Evolutionary conservation across 2,797 vertebrate species (phyloP).

Genomic region (Rhinichthys osculus): DNA sequence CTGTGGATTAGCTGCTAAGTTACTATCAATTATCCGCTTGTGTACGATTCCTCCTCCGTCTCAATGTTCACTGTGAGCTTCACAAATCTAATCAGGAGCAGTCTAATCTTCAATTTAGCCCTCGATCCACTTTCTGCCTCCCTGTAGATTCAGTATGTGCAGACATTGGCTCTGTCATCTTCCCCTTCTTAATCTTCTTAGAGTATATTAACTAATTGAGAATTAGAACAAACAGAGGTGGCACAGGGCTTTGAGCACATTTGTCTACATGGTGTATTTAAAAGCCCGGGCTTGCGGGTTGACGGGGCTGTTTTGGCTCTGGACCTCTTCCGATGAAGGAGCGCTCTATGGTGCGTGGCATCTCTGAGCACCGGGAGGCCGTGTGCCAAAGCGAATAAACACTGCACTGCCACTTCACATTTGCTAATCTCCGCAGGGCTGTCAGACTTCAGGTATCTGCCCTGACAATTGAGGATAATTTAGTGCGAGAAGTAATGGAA

Average conservation of each 20-base stretch:
- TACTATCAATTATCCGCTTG: slow-evolving; percentile 42
- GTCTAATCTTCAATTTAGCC: slow-evolving; percentile 59
- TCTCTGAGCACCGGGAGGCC: slow-evolving; percentile 1
- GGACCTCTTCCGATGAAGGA: slow-evolving; percentile 19
- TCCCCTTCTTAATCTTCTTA: slow-evolving; percentile 68
- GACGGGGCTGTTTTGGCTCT: slow-evolving; percentile 36
- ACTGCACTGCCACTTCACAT: slow-evolving; percentile 41
- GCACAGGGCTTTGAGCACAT: slow-evolving; percentile 52
- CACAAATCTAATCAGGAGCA: slow-evolving; percentile 62
- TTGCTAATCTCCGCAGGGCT: slow-evolving; percentile 31
- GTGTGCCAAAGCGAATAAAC: slow-evolving; percentile 20
- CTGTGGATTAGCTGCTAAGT: slow-evolving; percentile 28
- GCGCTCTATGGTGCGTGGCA: slow-evolving; percentile 4
- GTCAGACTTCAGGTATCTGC: slow-evolving; percentile 51
- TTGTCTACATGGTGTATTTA: slow-evolving; percentile 55
- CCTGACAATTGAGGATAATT: slow-evolving; percentile 50
- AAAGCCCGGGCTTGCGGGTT: slow-evolving; percentile 29
- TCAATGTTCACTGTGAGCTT: slow-evolving; percentile 40
- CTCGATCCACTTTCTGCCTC: slow-evolving; percentile 39
- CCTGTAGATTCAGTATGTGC: slow-evolving; percentile 48
- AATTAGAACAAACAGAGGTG: slow-evolving; percentile 64
- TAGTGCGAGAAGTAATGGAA: slow-evolving; percentile 43
- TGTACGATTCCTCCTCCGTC: slow-evolving; percentile 26
- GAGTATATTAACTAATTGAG: slow-evolving; percentile 69
- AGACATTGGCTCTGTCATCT: slow-evolving; percentile 57